Evolutionary conservation across 1,140 invertebrate genomes (phyloP), one percentile per base, ranked within the genome.

Genomic region (Drosophila carrolli): DNA sequence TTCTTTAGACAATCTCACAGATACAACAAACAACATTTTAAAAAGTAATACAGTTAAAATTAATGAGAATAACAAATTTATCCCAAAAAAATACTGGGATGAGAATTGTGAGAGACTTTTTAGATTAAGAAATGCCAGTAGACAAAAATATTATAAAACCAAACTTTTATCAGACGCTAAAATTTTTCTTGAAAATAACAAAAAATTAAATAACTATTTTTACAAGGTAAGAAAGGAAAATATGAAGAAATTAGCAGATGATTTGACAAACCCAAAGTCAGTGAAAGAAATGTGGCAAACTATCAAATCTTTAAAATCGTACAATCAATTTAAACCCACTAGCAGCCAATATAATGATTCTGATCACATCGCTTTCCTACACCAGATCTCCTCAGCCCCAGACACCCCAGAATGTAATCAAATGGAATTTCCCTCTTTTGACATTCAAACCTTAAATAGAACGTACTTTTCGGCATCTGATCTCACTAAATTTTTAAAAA

Each of bases 111-210:
- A 55, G 14, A 55, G n/a, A 41, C 23, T 55, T 27, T 27, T 43
- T 41, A 41, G 53, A 41, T 9, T 55, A 41, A 55, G 38, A 14
- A 55, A 23, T 55, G 53, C 53, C 11, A 43, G 11, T 11, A 8
- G 38, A 41, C 53, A 55, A 55, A 23, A 53, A 53, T 53, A 53
- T 55, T 55, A 19, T 14, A 41, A 41, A 27, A 29, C 38, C 13
- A 40, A 55, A 13, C 14, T 53, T 4, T 41, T 41, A 16, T 40
- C 38, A n/a, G 19, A 55, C 16, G 35, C 38, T n/a, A 19, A 41
- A 41, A 14, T 14, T 41, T 41, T 41, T 41, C 14, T n/a, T 37
- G 50, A 53, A 53, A 35, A 53, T 14, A 19, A 37, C 32, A 53
- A 38, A 53, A 27, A 23, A 11, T 6, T 48, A 13, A 48, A 48